Evolutionary conservation across 2,888 invertebrate species (phyloP), one percentile per base, ranked within the genome.

Genomic region (Cybosia mesomella): DNA sequence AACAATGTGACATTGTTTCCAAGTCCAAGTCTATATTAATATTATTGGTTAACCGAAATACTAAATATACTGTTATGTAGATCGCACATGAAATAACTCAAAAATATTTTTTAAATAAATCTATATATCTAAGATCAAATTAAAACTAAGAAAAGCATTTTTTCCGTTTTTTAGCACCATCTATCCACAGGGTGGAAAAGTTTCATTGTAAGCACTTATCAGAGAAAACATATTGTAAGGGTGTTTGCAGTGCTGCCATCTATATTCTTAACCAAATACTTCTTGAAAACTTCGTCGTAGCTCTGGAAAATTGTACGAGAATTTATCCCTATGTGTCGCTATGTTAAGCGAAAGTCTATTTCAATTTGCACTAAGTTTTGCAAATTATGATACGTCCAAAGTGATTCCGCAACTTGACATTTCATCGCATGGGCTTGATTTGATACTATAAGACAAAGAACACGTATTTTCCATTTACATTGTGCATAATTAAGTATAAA

Each of bases 381-480:
- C 49, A 57, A 74, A 66, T 67, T 62, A 66, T 64, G 22, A 66
- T 24, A 54, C 55, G 66, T 70, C 55, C 36, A 59, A 32, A 59
- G 58, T 49, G 66, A 73, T 64, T 75, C 66, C 49, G 24, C 24
- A 59, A 72, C 32, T 58, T 71, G 67, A 58, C 65, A 67, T 57
- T 57, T 71, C 55, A 58, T 67, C 63, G 64, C 58, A 63, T 22
- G 58, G 64, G 54, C 58, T 68, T 69, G 59, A 67, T 69, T 73
- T 58, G 54, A 39, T 62, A 67, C 63, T 66, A 68, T 68, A 63
- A 65, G 73, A 71, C 75, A 69, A 43, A 54, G 18, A 71, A 77
- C 75, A 78, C 66, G 79, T 58, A 68, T 71, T 65, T 60, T 75
- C 73, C 73, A 75, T 80, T 77, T 75, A 71, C 36, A 70, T 65